Conservation (phyloP, 2,888 invertebrate genomes). For the Electrophaes corylata region DNA sequence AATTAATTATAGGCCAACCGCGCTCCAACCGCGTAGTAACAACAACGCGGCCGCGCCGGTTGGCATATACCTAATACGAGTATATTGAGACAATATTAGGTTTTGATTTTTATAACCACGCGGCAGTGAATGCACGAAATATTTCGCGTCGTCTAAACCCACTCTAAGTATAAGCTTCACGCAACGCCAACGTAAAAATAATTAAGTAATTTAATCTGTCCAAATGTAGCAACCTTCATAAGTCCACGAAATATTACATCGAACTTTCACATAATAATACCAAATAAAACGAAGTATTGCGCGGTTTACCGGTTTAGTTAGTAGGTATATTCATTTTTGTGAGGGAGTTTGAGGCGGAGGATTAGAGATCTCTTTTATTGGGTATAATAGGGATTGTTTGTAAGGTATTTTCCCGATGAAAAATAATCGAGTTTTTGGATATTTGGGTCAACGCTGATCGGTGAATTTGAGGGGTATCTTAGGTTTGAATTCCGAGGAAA, state of each 20-base stretch:
- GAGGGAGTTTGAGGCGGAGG: constrained; percentile 37
- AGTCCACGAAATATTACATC: constrained; percentile 4
- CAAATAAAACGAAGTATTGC: constrained; percentile 15
- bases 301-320: constrained; percentile 49
- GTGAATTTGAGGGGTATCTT: too few relatives aligned
- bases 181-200: not conserved
- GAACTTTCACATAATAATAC: too few relatives aligned
- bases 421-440: constrained; percentile 34
- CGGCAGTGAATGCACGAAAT: too few relatives aligned
- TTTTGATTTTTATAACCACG: too few relatives aligned
- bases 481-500: not conserved
- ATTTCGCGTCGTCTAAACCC: too few relatives aligned
- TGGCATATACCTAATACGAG: too few relatives aligned
- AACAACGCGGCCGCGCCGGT: too few relatives aligned
- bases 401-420: constrained; percentile 30
- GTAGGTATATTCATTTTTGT: constrained; percentile 53
- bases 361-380: constrained; percentile 26
- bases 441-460: constrained; percentile 22
- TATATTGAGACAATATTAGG: too few relatives aligned
- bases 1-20: too few relatives aligned
- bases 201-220: constrained; percentile 9
- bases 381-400: constrained; percentile 34
- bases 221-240: too few relatives aligned
- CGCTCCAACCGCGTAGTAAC: too few relatives aligned
- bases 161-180: too few relatives aligned